Evolutionary conservation across 2,888 invertebrate species (phyloP).

Genomic region (Diabrotica balteata): DNA sequence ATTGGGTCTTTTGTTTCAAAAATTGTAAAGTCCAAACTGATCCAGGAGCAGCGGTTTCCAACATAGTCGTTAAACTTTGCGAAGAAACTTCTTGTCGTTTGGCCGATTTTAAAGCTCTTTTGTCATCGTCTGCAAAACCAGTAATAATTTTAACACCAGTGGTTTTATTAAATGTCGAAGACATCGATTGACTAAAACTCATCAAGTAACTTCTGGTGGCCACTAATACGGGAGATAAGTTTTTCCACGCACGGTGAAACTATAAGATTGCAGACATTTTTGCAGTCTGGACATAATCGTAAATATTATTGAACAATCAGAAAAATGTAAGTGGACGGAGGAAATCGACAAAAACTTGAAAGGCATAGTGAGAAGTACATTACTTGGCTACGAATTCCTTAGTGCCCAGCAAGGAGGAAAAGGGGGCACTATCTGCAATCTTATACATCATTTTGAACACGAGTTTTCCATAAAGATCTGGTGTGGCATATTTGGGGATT

Average conservation of each 20-base stretch:
- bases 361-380: no score
- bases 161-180: conserved; percentile 31
- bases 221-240: conserved; percentile 65
- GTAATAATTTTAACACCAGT: conserved; percentile 53
- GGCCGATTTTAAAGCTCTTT: neutral
- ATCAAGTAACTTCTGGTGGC: conserved; percentile 65
- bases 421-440: no score
- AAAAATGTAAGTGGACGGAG: conserved; percentile 52
- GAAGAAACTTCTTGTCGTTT: no score
- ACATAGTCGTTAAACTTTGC: conserved; percentile 7
- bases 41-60: neutral
- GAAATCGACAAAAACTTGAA: conserved; percentile 57
- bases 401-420: no score
- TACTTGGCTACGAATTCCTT: no score
- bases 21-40: conserved; percentile 15
- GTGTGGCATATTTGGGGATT: no score
- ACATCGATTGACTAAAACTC: conserved; percentile 61
- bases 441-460: no score
- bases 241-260: conserved; percentile 66
- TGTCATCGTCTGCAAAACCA: neutral
- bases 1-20: neutral
- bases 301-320: conserved; percentile 60
- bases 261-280: conserved; percentile 62
- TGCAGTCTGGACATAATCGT: conserved; percentile 59
- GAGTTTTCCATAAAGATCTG: no score